Evolutionary conservation across 2,888 invertebrate species (phyloP), one percentile per base, ranked within the genome.

Genomic region (Pristionchus exspectatus): DNA sequence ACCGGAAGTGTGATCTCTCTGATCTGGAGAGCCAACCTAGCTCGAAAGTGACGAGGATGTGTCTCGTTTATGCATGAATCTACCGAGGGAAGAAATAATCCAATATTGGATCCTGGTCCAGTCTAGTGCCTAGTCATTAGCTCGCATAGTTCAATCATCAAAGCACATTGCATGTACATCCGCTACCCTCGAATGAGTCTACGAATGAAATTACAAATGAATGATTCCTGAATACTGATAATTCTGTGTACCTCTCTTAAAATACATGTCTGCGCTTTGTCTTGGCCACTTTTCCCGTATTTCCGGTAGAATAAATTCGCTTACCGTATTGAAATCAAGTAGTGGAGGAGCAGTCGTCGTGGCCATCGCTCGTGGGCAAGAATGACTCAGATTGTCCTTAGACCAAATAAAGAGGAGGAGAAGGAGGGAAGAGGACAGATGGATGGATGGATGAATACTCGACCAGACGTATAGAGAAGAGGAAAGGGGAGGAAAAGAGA

Each of bases 281-380:
- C 44, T 50, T 50, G 0, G 7, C 9, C 44, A 69, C 12, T n/a
- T n/a, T n/a, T 2, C n/a, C 69, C 24, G 56, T 21, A 56, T 27
- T 38, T 24, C 12, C 18, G 33, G 18, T 50, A 83, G 54, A 21
- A 83, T 56, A 56, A 33, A 83, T 30, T 2, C 10, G 10, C 54
- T 54, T 21, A 85, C 84, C 30, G 84, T 59, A 24, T 85, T 56
- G 59, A 85, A 85, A 30, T 85, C 84, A 38, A 85, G 84, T 21
- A 85, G 59, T 5, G 84, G 84, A 21, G 84, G 59, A 21, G 84
- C 21, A 2, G 54, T n/a, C 63, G n/a, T n/a, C 63, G n/a, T 14
- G 56, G 50, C 83, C 83, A 83, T 83, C 21, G 7, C 38, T 74
- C 74, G 74, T 27, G 30, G 74, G 33, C 38, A 81, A 30, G 54